Evolutionary conservation across 1,140 invertebrate species (phyloP).

Genomic region (Lerema accius): DNA sequence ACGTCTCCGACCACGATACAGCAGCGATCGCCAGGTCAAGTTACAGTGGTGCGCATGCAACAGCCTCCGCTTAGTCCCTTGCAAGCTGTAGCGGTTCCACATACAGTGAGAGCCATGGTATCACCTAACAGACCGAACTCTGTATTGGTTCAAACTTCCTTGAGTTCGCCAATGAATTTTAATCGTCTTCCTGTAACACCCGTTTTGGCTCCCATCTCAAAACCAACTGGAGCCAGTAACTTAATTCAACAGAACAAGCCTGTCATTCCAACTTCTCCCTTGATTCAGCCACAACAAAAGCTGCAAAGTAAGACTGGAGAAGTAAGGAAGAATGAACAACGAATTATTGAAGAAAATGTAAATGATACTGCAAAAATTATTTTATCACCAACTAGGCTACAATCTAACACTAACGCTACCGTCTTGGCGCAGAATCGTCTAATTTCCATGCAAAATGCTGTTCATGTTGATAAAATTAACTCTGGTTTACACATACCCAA

Average conservation of each 20-base stretch:
- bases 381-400: constrained; percentile 67
- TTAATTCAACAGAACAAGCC: constrained; percentile 78
- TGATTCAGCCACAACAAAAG: constrained; percentile 66
- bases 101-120: constrained; percentile 68
- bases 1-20: constrained; percentile 61
- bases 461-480: constrained; percentile 64
- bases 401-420: constrained; percentile 63
- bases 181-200: constrained; percentile 82
- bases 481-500: constrained; percentile 63
- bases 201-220: constrained; percentile 81
- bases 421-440: constrained; percentile 77
- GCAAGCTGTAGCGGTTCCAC: constrained; percentile 70
- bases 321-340: constrained; percentile 60
- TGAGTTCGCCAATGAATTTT: constrained; percentile 71
- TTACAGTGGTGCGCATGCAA: constrained; percentile 80
- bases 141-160: constrained; percentile 70
- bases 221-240: constrained; percentile 81
- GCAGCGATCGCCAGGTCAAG: constrained; percentile 75
- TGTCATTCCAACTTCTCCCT: constrained; percentile 48
- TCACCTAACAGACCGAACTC: constrained; percentile 78
- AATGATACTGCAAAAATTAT: constrained; percentile 74
- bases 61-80: constrained; percentile 79
- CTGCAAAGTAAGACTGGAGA: constrained; percentile 51
- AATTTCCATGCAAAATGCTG: constrained; percentile 70
- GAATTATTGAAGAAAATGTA: constrained; percentile 51